phyloP scores from a whole-genome alignment of 2,888 invertebrate species.

The Netelia virgata region DNA sequence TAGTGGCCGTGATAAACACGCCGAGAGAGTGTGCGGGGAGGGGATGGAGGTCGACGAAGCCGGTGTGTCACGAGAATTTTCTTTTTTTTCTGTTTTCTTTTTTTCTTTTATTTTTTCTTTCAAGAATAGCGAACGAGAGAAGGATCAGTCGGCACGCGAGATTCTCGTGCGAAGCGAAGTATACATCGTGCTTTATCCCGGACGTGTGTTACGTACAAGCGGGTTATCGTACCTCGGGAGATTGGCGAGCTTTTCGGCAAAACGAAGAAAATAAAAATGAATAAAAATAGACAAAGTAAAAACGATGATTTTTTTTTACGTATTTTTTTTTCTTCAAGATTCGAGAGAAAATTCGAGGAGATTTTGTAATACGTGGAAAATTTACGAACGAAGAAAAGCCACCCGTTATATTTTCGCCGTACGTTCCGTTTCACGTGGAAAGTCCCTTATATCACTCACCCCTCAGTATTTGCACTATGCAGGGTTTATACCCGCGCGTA shows the following conservation, averaged over 20 bases:
- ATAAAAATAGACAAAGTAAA: no score
- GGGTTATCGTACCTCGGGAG: no score
- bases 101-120: neutral
- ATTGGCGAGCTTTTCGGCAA: no score
- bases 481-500: neutral
- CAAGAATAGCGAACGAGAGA: neutral
- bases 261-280: no score
- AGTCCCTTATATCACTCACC: neutral
- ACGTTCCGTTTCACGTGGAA: neutral
- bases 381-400: no score
- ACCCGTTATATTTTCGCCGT: no score
- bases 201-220: no score
- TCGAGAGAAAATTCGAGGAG: no score
- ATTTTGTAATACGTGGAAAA: no score
- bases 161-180: neutral
- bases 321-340: no score
- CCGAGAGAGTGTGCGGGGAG: neutral
- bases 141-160: slow-evolving; percentile 36
- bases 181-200: neutral
- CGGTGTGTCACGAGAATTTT: neutral
- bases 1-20: neutral
- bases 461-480: no score
- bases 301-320: no score
- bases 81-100: neutral
- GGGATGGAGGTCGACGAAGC: neutral